Conservation (phyloP, 64 coral and sea anemone species). For the Montipora sp. region DNA sequence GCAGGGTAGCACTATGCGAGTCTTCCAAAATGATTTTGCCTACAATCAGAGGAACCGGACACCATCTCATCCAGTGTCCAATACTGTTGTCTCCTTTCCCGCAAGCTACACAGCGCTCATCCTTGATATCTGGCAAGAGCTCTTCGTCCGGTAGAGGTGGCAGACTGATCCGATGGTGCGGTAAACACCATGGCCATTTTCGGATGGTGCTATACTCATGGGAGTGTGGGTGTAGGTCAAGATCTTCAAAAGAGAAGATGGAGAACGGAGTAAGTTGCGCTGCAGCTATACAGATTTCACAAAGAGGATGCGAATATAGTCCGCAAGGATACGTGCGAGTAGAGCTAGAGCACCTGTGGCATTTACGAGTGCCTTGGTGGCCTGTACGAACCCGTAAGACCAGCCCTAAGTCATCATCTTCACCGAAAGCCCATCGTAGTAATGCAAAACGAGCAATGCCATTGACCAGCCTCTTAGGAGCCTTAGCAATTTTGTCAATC, state of each 20-base stretch:
- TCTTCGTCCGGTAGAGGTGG: too few relatives aligned
- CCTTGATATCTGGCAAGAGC: too few relatives aligned
- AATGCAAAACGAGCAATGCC: constrained; percentile 4
- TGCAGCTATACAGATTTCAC: too few relatives aligned
- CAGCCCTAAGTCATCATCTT: not conserved
- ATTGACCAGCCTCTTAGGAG: not conserved
- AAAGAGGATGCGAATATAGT: too few relatives aligned
- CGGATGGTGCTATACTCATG: too few relatives aligned
- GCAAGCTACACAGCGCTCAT: not conserved
- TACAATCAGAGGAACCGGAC: not conserved
- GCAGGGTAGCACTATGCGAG: too few relatives aligned
- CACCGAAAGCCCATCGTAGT: not conserved
- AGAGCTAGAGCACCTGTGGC: too few relatives aligned
- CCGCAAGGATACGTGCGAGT: not conserved
- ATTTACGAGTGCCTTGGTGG: not conserved
- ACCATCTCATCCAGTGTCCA: not conserved
- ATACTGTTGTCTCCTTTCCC: not conserved
- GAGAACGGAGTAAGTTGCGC: too few relatives aligned
- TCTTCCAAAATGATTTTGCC: not conserved
- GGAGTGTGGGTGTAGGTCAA: too few relatives aligned
- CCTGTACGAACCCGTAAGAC: not conserved
- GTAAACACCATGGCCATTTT: too few relatives aligned
- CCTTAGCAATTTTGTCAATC: not conserved
- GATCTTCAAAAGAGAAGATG: too few relatives aligned
- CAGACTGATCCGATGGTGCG: too few relatives aligned